These are phyloP conservation scores for Epinephelus fuscoguttatus DNA, from an alignment of 2,113 vertebrate species.

Conservation along the genomic window DNA sequence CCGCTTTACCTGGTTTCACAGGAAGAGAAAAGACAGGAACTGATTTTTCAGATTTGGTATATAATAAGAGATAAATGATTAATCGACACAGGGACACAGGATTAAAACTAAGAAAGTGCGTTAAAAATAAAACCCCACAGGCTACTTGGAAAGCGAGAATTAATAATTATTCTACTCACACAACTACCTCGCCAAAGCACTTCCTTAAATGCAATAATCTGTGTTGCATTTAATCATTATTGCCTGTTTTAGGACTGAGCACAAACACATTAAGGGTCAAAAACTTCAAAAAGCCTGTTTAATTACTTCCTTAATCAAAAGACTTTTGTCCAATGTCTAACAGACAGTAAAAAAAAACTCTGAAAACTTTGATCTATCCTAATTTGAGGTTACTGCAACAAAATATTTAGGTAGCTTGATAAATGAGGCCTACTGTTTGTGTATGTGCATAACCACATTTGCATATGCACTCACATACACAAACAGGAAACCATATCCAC, in stretches of 20 bases:
- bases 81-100: too few relatives aligned
- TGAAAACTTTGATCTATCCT: not conserved
- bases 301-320: not conserved
- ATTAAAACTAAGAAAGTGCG: too few relatives aligned
- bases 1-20: too few relatives aligned
- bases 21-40: too few relatives aligned
- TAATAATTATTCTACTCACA: not conserved
- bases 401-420: conserved; percentile 18
- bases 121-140: not conserved
- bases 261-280: not conserved
- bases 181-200: not conserved
- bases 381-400: not conserved
- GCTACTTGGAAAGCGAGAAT: not conserved
- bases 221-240: not conserved
- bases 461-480: conserved; percentile 21
- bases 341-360: not conserved
- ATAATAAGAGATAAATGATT: too few relatives aligned
- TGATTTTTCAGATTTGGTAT: too few relatives aligned
- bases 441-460: not conserved
- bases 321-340: not conserved
- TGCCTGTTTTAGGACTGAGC: not conserved
- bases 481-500: conserved; percentile 43
- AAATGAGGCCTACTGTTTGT: conserved; percentile 2
- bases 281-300: not conserved
- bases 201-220: not conserved